Conservation (phyloP, 1,140 invertebrate genomes). For the Homarus americanus region DNA sequence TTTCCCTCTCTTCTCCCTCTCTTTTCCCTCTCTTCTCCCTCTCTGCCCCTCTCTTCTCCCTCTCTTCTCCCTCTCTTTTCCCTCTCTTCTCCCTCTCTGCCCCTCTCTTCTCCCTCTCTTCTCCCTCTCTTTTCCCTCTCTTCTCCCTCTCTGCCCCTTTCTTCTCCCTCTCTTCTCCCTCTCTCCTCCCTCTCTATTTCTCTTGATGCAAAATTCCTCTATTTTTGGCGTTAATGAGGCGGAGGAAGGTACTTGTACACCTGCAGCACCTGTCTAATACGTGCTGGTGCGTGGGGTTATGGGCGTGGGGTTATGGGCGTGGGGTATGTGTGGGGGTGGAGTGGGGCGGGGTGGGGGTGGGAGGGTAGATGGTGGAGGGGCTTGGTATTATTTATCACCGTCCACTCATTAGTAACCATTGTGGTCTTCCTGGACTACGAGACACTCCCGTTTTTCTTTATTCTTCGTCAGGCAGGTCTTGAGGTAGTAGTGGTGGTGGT, state of each 20-base stretch:
- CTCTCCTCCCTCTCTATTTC: background rate
- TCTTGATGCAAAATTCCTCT: too few species aligned
- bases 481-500: background rate
- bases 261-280: too few species aligned
- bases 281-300: too few species aligned
- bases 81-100: background rate
- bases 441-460: constrained; percentile 49
- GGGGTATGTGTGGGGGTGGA: background rate
- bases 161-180: background rate
- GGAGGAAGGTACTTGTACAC: background rate
- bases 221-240: too few species aligned
- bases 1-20: background rate
- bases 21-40: background rate
- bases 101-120: background rate
- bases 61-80: background rate
- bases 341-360: background rate
- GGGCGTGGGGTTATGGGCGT: too few species aligned
- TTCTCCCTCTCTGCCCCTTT: background rate
- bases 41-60: background rate
- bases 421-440: constrained; percentile 30
- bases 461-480: background rate
- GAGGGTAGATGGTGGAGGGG: background rate
- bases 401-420: constrained; percentile 64
- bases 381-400: constrained; percentile 66
- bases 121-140: background rate